phyloP scores from a whole-genome alignment of 2,888 invertebrate genomes.

The Keiferia lycopersicella region DNA sequence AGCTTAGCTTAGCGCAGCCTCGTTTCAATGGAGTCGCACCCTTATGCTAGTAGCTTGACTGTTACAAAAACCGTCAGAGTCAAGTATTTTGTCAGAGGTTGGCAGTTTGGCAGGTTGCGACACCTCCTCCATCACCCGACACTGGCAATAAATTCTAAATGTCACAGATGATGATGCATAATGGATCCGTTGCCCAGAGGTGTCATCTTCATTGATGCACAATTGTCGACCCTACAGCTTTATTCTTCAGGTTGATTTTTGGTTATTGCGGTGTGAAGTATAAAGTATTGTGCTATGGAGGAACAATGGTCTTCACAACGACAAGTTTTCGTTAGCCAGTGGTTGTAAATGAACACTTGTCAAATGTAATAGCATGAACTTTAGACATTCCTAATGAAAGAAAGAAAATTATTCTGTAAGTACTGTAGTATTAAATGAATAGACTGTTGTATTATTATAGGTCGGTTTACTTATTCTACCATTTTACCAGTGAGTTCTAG shows the following conservation, averaged over 20 bases:
- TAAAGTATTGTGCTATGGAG: constrained; percentile 23
- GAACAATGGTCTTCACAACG: constrained; percentile 43
- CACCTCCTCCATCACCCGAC: constrained; percentile 65
- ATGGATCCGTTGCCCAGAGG: constrained; percentile 62
- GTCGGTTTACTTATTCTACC: too few relatives aligned
- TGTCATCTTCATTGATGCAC: constrained; percentile 44
- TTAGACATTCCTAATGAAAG: too few relatives aligned
- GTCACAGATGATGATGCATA: constrained; percentile 71
- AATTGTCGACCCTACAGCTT: constrained; percentile 35
- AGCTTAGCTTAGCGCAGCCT: too few relatives aligned
- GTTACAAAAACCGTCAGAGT: neutral
- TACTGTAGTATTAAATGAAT: too few relatives aligned
- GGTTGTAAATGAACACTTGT: neutral
- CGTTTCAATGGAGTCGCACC: too few relatives aligned
- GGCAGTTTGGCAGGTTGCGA: constrained; percentile 45
- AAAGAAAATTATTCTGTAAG: too few relatives aligned
- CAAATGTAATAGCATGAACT: neutral
- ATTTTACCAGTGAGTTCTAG: too few relatives aligned
- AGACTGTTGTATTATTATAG: too few relatives aligned
- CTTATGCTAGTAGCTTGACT: neutral
- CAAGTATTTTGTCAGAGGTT: constrained; percentile 45
- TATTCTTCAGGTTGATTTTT: constrained; percentile 36
- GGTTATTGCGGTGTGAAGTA: constrained; percentile 25
- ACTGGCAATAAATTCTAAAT: constrained; percentile 72
- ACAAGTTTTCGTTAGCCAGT: constrained; percentile 36